These are phyloP conservation scores for Scleropages formosus DNA, from an alignment of 2,797 vertebrate species.

Conservation along the genomic window DNA sequence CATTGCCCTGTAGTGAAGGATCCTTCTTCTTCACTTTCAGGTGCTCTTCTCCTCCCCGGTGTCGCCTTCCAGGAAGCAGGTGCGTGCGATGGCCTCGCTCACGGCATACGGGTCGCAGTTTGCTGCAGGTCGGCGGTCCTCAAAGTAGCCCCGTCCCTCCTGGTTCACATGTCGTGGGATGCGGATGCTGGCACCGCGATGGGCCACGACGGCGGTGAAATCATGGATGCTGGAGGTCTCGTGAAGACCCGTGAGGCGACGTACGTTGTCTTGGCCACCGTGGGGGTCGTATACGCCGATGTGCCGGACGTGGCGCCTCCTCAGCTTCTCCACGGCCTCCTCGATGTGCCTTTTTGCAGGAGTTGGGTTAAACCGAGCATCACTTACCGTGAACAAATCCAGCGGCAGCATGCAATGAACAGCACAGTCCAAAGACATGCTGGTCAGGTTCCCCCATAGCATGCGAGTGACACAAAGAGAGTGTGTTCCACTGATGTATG, in stretches of 20 bases:
- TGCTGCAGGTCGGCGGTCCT: constrained; percentile 80
- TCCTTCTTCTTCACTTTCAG: neutral
- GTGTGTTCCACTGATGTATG: no score
- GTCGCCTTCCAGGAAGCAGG: constrained; percentile 68
- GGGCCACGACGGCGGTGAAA: constrained; percentile 76
- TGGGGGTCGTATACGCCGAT: constrained; percentile 74
- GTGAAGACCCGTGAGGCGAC: constrained; percentile 75
- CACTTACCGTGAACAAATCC: no score
- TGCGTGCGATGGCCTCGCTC: constrained; percentile 66
- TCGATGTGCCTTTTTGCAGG: constrained; percentile 70
- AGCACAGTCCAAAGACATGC: no score
- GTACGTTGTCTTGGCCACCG: constrained; percentile 75
- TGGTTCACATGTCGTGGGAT: constrained; percentile 79
- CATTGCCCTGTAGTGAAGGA: neutral
- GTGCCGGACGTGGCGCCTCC: constrained; percentile 70
- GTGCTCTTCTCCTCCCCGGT: constrained; percentile 44
- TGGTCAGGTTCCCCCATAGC: no score
- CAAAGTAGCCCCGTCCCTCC: constrained; percentile 76
- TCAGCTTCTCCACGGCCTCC: constrained; percentile 73
- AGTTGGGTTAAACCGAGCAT: no score
- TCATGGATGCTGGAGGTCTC: constrained; percentile 77
- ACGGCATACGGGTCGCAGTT: constrained; percentile 86
- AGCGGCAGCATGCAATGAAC: no score
- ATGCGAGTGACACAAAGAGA: no score
- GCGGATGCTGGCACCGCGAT: constrained; percentile 76